phyloP scores from a whole-genome alignment of 1,140 invertebrate species.

The Eriosoma lanigerum region DNA sequence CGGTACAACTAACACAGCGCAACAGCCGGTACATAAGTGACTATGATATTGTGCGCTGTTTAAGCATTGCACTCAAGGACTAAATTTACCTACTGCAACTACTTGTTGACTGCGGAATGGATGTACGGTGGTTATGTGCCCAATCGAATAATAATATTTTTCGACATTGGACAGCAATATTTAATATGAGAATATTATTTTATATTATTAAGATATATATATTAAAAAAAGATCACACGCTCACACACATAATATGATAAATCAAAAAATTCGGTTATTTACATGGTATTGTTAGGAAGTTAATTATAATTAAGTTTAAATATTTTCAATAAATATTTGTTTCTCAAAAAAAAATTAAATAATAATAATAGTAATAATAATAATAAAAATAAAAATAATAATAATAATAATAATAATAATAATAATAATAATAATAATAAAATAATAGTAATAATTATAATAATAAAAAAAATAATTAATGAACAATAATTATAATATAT shows the following conservation, averaged over 20 bases:
- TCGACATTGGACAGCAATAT: background rate
- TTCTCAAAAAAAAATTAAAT: too few species aligned
- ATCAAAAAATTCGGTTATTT: background rate
- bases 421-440: too few species aligned
- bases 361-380: too few species aligned
- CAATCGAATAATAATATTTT: background rate
- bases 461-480: too few species aligned
- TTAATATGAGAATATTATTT: background rate
- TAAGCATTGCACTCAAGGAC: constrained; percentile 11
- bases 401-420: too few species aligned
- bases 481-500: too few species aligned
- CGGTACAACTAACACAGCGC: background rate
- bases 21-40: constrained; percentile 19
- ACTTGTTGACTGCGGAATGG: background rate
- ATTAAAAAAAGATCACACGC: background rate
- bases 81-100: background rate
- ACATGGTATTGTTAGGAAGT: too few species aligned
- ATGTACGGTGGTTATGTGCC: background rate
- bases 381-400: too few species aligned
- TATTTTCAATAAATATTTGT: too few species aligned
- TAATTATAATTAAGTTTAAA: too few species aligned
- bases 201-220: background rate
- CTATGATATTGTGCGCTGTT: background rate
- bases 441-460: too few species aligned
- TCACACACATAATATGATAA: background rate